Base-by-base conservation (phyloP, 2,113 vertebrate genomes). In the Barnardius zonarius region DNA sequence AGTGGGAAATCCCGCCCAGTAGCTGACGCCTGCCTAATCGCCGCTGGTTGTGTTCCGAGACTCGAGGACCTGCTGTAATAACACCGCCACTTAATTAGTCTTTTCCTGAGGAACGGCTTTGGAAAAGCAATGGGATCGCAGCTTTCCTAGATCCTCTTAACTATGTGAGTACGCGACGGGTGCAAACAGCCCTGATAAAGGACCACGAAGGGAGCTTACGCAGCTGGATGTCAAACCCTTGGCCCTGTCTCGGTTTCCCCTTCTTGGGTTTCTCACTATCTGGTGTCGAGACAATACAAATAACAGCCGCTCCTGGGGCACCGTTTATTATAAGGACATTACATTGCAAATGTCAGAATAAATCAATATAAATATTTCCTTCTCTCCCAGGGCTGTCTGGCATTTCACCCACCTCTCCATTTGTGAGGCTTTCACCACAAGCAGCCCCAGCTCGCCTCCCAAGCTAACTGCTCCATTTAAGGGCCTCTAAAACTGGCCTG, bases 31-130 rank as follows among this genome's bases (percentile, higher is more conserved):
- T 91, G 93, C 55, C 75, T 96, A 93, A 96, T 93, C 67, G 69
- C 93, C 8, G 51, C 91, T 93, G 93, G 83, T 93, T 76, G 72
- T 94, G 83, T 48, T 92, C 6, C 0, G 93, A 93, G 95, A 48
- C 91, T 93, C 2, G 33, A 83, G 73, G 92, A 97, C 93, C 93
- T 96, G 91, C 90, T 97, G 95, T 83, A 97, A 97, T 97, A 96
- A 96, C 95, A 95, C 93, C 22, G 9, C 82, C 88, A 82, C 88
- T 95, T 96, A 96, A 97, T 96, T 97, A 95, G 93, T 87, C 91
- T 94, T 93, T 97, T 97, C 96, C 97, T 96, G 94, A 95, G 73
- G 20, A 92, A 94, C 9, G 4, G 63, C 94, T 76, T 95, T 90
- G 92, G 83, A 95, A 95, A 95, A 93, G 94, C 70, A 86, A 89